Base-by-base conservation (phyloP, 92 coral and sea anemone species). In the Pocillopora meandrina region DNA sequence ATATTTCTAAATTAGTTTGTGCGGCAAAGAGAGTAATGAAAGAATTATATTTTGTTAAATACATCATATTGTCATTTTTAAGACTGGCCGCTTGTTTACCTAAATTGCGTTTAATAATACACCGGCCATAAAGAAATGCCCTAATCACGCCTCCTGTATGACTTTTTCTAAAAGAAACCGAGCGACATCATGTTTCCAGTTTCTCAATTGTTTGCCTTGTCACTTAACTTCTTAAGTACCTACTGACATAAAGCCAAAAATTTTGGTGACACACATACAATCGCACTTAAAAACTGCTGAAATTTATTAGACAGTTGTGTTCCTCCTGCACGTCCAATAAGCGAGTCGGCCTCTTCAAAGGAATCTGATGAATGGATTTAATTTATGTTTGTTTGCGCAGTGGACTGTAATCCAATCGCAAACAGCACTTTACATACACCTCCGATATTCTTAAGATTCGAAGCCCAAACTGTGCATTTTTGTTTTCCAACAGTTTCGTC, bases 71-170 rank as follows among this genome's bases (percentile, higher is more conserved):
- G 23, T 35, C 14, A 70, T 70, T 36, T 55, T 42, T 42, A 7
- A 34, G 13, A 61, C 52, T 65, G 7, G 2, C 10, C 16, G 1
- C 34, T 31, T 66, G 84, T 80, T 80, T 81, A 33, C 76, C 21
- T 61, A 71, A 81, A 71, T 59, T 33, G 61, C 60, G 36, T 69
- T 42, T 58, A 71, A 81, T 81, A 61, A 59, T 11, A 71, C 77
- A 26, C 57, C 61, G 36, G 57, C 31, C 31, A 26, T 26, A 26
- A 72, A 59, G 52, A 71, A 71, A 71, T 26, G 71, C 57, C 18
- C 15, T n/a, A 71, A 69, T 36, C 69, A 71, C 77, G 85, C 85
- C 85, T 71, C 63, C 20, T 56, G 56, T 36, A 60, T 60, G 71
- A 71, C 58, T 70, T 10, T 35, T 70, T 57, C 68, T 34, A 58